A percentile compares a stretch with the other conserved stretches of the same genome.
Conservation (phyloP, 2,888 invertebrate species). For the Standfussiana lucernea region DNA sequence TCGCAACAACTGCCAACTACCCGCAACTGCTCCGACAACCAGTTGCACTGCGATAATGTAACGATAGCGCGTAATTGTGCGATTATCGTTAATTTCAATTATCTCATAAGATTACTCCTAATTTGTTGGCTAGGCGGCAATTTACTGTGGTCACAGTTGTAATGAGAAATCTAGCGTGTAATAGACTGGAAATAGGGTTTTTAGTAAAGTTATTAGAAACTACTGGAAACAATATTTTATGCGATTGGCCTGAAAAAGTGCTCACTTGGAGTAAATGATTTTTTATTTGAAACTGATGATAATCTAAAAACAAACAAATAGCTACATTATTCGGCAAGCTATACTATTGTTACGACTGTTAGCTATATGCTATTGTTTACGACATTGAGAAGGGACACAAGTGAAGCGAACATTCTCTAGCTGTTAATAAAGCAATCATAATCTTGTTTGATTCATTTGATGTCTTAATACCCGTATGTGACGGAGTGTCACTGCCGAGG, state of each 20-base stretch:
- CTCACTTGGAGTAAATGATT: not conserved
- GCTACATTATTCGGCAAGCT: not conserved
- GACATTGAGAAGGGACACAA: not conserved
- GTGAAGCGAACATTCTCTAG: not conserved
- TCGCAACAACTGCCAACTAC: constrained; percentile 12
- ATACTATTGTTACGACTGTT: too few relatives aligned
- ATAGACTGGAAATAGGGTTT: not conserved
- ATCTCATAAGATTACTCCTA: constrained; percentile 60
- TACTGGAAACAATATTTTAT: not conserved
- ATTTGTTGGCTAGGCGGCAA: constrained; percentile 38
- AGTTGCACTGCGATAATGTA: constrained; percentile 51
- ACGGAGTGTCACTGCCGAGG: constrained; percentile 16
- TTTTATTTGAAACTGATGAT: not conserved
- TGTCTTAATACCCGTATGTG: constrained; percentile 46
- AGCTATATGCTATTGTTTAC: not conserved
- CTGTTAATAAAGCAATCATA: constrained; percentile 24
- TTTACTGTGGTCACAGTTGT: constrained; percentile 24
- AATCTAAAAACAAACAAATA: not conserved
- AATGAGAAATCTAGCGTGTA: constrained; percentile 7
- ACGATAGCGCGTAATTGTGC: constrained; percentile 59
- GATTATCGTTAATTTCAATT: constrained; percentile 69
- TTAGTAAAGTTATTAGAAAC: not conserved
- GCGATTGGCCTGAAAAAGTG: not conserved
- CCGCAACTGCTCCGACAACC: constrained; percentile 33
- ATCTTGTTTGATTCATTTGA: constrained; percentile 24